Percentiles rank a stretch among this genome's conserved stretches.
Conservation (phyloP, 2,797 vertebrate genomes). For the Acanthopagrus latus region DNA sequence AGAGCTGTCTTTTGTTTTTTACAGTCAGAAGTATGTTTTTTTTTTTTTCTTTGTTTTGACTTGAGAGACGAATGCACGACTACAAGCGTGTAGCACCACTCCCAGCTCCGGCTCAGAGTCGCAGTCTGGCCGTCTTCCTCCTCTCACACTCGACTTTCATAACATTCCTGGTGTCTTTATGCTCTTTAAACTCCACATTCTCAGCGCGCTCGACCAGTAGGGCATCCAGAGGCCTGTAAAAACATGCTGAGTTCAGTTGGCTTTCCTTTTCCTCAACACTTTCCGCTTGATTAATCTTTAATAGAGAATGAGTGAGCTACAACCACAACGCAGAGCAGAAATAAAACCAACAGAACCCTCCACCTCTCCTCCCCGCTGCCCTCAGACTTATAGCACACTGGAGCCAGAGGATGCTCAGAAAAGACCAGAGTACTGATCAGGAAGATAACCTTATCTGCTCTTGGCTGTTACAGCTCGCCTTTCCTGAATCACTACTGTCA, state of each 20-base stretch:
- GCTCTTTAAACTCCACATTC: conserved; percentile 66
- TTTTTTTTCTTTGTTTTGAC: conserved; percentile 20
- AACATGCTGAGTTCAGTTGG: conserved; percentile 61
- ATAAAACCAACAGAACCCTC: conserved; percentile 59
- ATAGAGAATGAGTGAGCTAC: conserved; percentile 61
- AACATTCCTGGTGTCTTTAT: conserved; percentile 70
- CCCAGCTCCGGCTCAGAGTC: conserved; percentile 20
- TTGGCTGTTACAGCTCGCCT: conserved; percentile 8
- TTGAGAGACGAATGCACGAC: conserved; percentile 29
- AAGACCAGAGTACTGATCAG: conserved; percentile 42
- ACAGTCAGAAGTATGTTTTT: conserved; percentile 10
- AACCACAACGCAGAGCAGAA: conserved; percentile 51
- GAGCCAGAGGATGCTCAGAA: conserved; percentile 39
- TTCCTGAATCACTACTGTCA: conserved; percentile 11
- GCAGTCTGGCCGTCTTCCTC: conserved; percentile 8
- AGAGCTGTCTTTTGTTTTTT: conserved; percentile 28
- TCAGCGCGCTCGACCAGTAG: conserved; percentile 58
- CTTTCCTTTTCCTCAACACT: conserved; percentile 60
- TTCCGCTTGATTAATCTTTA: conserved; percentile 79
- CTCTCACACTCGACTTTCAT: conserved; percentile 34
- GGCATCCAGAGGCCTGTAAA: conserved; percentile 67
- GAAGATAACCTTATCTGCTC: conserved; percentile 25
- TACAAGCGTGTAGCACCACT: conserved; percentile 36
- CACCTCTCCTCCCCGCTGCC: background rate
- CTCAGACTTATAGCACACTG: conserved; percentile 26